Evolutionary conservation across 2,797 vertebrate species (phyloP), one percentile per base, ranked within the genome.

Genomic region (Fistularia tabacaria): DNA sequence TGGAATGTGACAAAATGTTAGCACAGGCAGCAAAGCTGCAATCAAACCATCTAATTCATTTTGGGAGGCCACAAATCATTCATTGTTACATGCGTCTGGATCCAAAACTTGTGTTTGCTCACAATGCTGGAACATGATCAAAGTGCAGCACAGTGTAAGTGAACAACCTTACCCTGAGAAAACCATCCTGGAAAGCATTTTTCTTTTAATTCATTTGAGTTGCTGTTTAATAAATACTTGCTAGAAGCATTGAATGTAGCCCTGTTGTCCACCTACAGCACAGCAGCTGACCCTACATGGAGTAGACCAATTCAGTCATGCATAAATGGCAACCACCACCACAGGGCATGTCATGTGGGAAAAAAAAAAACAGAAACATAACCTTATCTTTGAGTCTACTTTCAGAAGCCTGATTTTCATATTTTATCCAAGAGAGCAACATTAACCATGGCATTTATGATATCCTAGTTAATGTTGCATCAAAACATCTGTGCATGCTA

Each of bases 281-380:
- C 36, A 60, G 66, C 64, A 61, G 69, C 59, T 73, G 75, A 86
- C 74, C 83, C 73, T 57, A 48, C 47, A 13, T 64, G 72, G 51
- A 63, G 66, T 73, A 64, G 72, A 58, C 69, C 76, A 62, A 76
- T 73, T 60, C 84, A 84, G 59, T 77, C 85, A 81, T 73, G 86
- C 85, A 74, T 82, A 84, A 87, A 88, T 89, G 85, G 73, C 78
- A 88, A 81, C 76, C 51, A 72, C 76, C 53, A 65, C 85, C 61
- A 38, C 1, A 1, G 67, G 87, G 66, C 64, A 76, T 70, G 73
- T 76, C 39, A 13, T 67, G 67, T 56, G 73, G 51, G 74, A 65
- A 79, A 76, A 77, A 55, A 56, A 79, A 67, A 69, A 10, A 64
- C 79, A 73, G 72, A 57, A 59, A 73, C 67, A 67, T 81, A 82